Conservation (phyloP, 2,888 invertebrate genomes). For the Noctua fimbriata region DNA sequence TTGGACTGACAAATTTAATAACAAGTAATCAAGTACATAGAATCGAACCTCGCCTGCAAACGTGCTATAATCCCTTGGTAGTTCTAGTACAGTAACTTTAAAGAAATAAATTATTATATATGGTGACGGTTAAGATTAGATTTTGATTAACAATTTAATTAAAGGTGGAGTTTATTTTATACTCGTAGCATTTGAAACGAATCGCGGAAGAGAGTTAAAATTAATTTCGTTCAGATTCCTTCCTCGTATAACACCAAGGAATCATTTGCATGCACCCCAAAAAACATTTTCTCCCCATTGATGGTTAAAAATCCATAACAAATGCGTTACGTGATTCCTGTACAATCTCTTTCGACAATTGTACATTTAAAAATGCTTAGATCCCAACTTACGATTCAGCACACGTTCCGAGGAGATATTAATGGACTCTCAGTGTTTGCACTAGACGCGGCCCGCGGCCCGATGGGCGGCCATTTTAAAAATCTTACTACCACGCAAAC, state of each 20-base stretch:
- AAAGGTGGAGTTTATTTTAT: neutral
- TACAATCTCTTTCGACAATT: constrained; percentile 63
- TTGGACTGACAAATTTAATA: constrained; percentile 84
- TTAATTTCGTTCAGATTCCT: neutral
- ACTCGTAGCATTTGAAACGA: neutral
- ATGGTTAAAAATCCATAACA: constrained; percentile 57
- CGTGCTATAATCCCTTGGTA: constrained; percentile 58
- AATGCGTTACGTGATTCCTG: constrained; percentile 61
- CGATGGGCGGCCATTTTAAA: constrained; percentile 65
- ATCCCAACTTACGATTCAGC: constrained; percentile 74
- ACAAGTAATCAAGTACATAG: constrained; percentile 77
- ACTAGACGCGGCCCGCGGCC: constrained; percentile 59
- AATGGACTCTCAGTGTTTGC: constrained; percentile 75
- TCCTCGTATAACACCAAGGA: neutral
- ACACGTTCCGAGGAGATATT: constrained; percentile 75
- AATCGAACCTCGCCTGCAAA: constrained; percentile 59
- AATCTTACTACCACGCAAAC: constrained; percentile 49
- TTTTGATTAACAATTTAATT: neutral
- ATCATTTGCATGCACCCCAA: constrained; percentile 13
- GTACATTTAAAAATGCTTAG: constrained; percentile 71
- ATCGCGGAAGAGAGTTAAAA: neutral
- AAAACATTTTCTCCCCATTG: constrained; percentile 12
- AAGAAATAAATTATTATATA: constrained; percentile 35
- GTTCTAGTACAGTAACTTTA: constrained; percentile 22
- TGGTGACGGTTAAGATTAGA: constrained; percentile 9